Percentiles rank a stretch among this genome's conserved stretches.
Conservation (phyloP, 1,140 invertebrate genomes). For the Sitodiplosis mosellana region DNA sequence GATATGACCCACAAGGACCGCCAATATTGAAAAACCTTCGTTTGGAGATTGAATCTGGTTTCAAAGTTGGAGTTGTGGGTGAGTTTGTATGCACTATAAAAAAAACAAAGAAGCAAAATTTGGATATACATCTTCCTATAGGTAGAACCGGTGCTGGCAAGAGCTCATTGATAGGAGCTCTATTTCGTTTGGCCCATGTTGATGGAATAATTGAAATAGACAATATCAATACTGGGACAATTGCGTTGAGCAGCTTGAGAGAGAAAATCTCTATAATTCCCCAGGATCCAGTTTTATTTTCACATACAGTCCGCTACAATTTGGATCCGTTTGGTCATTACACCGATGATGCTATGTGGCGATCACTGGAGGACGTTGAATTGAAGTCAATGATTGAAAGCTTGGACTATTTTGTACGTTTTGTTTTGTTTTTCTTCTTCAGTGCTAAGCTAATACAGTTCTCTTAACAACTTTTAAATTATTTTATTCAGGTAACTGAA, state of each 20-base stretch:
- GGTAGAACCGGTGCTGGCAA: slow-evolving; percentile 51
- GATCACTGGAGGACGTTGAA: slow-evolving; percentile 21
- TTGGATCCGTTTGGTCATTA: no score
- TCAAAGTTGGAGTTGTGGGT: slow-evolving; percentile 61
- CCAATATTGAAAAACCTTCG: slow-evolving; percentile 51
- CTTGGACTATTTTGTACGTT: no score
- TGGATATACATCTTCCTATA: slow-evolving; percentile 73
- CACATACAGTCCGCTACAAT: slow-evolving; percentile 57
- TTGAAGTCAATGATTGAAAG: no score
- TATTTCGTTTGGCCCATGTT: slow-evolving; percentile 34
- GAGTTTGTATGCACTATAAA: no score
- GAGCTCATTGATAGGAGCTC: no score
- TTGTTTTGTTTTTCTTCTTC: no score
- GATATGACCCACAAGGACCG: slow-evolving; percentile 38
- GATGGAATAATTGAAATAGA: slow-evolving; percentile 42
- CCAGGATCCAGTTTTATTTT: slow-evolving; percentile 68
- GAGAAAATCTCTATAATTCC: slow-evolving; percentile 46
- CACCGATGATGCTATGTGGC: slow-evolving; percentile 31
- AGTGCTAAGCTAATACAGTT: no score
- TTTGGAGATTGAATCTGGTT: slow-evolving; percentile 36
- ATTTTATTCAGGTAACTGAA: no score
- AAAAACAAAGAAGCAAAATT: no score
- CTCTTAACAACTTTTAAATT: no score
- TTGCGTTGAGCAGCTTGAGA: no score
- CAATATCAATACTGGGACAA: slow-evolving; percentile 42